Percentiles rank a stretch among this genome's conserved stretches.
Evolutionary conservation across 2,888 invertebrate species (phyloP).

Genomic region (Drosophila merina): DNA sequence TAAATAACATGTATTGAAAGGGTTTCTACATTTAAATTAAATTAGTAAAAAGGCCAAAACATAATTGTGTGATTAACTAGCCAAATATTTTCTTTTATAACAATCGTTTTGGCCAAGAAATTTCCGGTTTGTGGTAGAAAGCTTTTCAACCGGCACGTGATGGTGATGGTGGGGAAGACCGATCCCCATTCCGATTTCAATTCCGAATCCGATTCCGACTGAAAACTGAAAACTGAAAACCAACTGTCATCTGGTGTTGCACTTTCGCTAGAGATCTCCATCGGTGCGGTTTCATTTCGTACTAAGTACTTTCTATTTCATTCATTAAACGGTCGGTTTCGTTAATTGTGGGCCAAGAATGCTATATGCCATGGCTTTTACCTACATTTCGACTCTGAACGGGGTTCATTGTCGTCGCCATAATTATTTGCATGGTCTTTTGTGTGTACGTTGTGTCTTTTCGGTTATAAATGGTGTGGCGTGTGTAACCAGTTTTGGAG

Average conservation of each 20-base stretch:
- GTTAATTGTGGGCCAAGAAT: slow-evolving; percentile 47
- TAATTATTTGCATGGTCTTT: slow-evolving; percentile 33
- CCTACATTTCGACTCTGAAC: slow-evolving; percentile 17
- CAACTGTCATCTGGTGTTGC: slow-evolving; percentile 33
- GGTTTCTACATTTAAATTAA: too few species aligned
- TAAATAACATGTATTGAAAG: too few species aligned
- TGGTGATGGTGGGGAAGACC: slow-evolving; percentile 17
- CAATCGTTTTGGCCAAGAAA: slow-evolving; percentile 13
- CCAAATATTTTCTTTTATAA: slow-evolving; percentile 10
- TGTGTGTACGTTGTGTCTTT: background rate
- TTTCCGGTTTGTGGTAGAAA: slow-evolving; percentile 42
- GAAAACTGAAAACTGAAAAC: background rate
- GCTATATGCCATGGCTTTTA: slow-evolving; percentile 33
- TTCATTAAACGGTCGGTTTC: slow-evolving; percentile 58
- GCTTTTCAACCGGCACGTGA: slow-evolving; percentile 29
- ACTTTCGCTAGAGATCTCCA: slow-evolving; percentile 64
- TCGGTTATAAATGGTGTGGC: background rate
- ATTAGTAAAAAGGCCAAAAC: background rate
- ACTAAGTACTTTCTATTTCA: slow-evolving; percentile 68
- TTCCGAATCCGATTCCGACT: slow-evolving; percentile 6
- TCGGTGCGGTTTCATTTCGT: slow-evolving; percentile 52
- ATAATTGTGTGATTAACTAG: background rate
- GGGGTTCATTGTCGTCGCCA: slow-evolving; percentile 13
- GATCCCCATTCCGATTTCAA: slow-evolving; percentile 10
- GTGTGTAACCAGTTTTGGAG: slow-evolving; percentile 45